phyloP scores from a whole-genome alignment of 2,797 vertebrate species.

The Paratrypauchen microcephalus region DNA sequence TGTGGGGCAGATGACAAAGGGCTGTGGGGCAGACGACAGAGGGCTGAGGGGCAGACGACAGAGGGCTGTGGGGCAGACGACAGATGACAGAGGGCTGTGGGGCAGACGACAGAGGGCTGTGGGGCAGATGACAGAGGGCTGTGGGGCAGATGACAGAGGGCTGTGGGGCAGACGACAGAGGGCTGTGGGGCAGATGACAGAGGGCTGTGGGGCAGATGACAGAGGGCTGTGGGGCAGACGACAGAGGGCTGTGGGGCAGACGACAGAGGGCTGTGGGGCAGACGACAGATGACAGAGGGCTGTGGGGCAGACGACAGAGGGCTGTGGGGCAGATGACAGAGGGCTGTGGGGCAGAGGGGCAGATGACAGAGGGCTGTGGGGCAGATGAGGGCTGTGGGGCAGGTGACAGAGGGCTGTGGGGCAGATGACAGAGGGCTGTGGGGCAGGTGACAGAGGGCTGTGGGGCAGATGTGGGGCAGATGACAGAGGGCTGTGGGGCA shows the following conservation, averaged over 20 bases:
- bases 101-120: slow-evolving; percentile 31
- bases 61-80: slow-evolving; percentile 21
- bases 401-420: slow-evolving; percentile 31
- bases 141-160: slow-evolving; percentile 30
- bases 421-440: slow-evolving; percentile 31
- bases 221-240: slow-evolving; percentile 23
- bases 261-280: slow-evolving; percentile 28
- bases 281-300: slow-evolving; percentile 43
- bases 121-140: slow-evolving; percentile 31
- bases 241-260: slow-evolving; percentile 23
- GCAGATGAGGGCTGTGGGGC: slow-evolving; percentile 23
- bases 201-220: slow-evolving; percentile 27
- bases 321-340: slow-evolving; percentile 26
- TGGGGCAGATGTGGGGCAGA: background rate
- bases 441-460: slow-evolving; percentile 36
- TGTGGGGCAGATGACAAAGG: slow-evolving; percentile 29
- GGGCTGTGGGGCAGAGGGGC: no score
- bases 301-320: slow-evolving; percentile 29
- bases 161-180: slow-evolving; percentile 28
- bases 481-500: slow-evolving; percentile 29
- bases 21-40: slow-evolving; percentile 26
- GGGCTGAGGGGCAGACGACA: no score
- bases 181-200: slow-evolving; percentile 25
- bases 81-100: slow-evolving; percentile 22
- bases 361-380: slow-evolving; percentile 31